Evolutionary conservation across 2,888 invertebrate species (phyloP).

Genomic region (Rhabditoides inermis): DNA sequence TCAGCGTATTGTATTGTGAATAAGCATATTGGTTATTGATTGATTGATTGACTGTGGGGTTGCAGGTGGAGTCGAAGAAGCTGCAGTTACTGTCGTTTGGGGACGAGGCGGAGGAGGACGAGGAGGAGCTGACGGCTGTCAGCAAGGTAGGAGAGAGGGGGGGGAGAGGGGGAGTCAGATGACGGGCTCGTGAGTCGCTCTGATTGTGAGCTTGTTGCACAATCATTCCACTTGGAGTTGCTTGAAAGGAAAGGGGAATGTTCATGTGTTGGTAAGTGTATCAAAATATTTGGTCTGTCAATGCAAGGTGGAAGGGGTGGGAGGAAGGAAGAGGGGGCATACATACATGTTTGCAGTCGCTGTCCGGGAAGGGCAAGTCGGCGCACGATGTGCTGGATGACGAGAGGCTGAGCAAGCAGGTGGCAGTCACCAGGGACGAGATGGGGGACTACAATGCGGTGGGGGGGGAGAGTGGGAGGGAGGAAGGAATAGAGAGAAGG

Average conservation of each 20-base stretch:
- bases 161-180: constrained; percentile 2
- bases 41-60: too few species aligned
- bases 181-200: too few species aligned
- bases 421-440: constrained; percentile 48
- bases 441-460: constrained; percentile 32
- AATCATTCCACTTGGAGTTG: not conserved
- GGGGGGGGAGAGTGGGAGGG: constrained; percentile 19
- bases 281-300: too few species aligned
- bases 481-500: constrained; percentile 9
- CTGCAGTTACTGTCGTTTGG: constrained; percentile 92
- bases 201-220: too few species aligned
- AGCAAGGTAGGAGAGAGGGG: constrained; percentile 59
- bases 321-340: too few species aligned
- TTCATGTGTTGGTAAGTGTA: not conserved
- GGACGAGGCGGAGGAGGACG: constrained; percentile 86
- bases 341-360: too few species aligned
- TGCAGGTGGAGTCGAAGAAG: constrained; percentile 61
- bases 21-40: too few species aligned
- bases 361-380: constrained; percentile 26
- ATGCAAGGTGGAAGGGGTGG: too few species aligned
- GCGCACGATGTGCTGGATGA: constrained; percentile 85
- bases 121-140: constrained; percentile 64
- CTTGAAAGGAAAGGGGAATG: not conserved
- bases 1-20: not conserved
- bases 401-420: constrained; percentile 65